Evolutionary conservation across 92 coral and sea anemone species (phyloP).

Genomic region (Micromussa lordhowensis): DNA sequence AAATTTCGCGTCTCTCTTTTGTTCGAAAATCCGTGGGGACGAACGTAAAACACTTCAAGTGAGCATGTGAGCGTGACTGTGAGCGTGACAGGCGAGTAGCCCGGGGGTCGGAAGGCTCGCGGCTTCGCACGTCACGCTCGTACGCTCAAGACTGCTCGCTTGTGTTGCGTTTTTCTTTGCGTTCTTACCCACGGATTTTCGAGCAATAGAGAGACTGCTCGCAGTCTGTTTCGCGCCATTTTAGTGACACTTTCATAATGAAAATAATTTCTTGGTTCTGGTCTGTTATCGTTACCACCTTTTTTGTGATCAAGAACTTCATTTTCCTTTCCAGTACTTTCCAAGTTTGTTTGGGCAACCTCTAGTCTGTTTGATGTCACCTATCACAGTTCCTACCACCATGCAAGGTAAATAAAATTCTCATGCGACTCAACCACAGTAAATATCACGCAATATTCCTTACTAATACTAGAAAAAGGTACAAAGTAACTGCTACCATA

Average conservation of each 20-base stretch:
- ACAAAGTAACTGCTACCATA: neutral
- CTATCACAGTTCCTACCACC: constrained; percentile 75
- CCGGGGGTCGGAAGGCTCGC: no score
- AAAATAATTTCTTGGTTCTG: no score
- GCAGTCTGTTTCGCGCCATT: neutral
- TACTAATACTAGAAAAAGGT: neutral
- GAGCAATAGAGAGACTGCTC: no score
- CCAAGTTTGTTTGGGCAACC: constrained; percentile 92
- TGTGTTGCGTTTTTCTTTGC: no score
- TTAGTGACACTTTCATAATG: neutral
- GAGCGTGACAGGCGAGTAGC: no score
- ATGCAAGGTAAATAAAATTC: constrained; percentile 71
- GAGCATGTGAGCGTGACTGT: no score
- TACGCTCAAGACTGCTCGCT: no score
- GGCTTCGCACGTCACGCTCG: no score
- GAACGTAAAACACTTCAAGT: no score
- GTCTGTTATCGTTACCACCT: neutral
- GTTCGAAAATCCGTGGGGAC: no score
- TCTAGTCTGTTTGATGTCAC: constrained; percentile 86
- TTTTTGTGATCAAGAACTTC: neutral
- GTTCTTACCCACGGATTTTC: no score
- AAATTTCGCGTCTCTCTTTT: no score
- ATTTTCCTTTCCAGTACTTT: constrained; percentile 61
- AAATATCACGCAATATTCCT: neutral
- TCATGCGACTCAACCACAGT: neutral